Base-by-base conservation (phyloP, 2,888 invertebrate species). In the Cheilosia vernalis region DNA sequence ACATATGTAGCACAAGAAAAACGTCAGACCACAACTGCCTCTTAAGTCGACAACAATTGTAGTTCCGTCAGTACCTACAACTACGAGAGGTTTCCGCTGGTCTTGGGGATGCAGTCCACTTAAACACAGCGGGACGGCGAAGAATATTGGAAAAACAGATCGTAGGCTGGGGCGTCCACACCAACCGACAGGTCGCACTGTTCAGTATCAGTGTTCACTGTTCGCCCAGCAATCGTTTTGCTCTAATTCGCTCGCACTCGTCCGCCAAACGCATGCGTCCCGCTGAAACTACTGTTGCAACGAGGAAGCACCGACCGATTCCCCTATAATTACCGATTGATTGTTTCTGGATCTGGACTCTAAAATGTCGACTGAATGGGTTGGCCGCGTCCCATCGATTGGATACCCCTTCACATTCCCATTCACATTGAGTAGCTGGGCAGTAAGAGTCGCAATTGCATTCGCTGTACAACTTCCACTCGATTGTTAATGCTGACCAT, bases 391-490 rank as follows among this genome's bases (percentile, higher is more conserved):
- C 44, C 47, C 49, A 51, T 51, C 74, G 67, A 69, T 55, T 56
- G 67, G 44, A 80, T 55, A 37, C 44, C 58, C 60, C 66, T 66
- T 60, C 30, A 15, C 21, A 21, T 21, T 21, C 21, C 1, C 53
- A 70, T 51, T 56, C 37, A 13, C 37, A 37, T 13, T 13, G 30
- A 63, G 17, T 70, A 7, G 13, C n/a, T 24, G 24, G 0, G 19
- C 27, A 40, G 19, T 53, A 64, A 53, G 58, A 61, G 55, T 37
- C 58, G 44, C 51, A 76, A 64, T 51, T 64, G 51, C 60, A 76
- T 56, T 76, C 67, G 33, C 44, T 13, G 70, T 60, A 33, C 63
- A 37, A 83, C 73, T 79, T 83, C 79, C 73, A 53, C 56, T 78
- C 49, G 33, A 67, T 61, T 63, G 53, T 67, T 61, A 21, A 17